Percentiles rank a stretch among this genome's conserved stretches.
Evolutionary conservation across 2,888 invertebrate species (phyloP).

Genomic region (Itoplectis maculator): DNA sequence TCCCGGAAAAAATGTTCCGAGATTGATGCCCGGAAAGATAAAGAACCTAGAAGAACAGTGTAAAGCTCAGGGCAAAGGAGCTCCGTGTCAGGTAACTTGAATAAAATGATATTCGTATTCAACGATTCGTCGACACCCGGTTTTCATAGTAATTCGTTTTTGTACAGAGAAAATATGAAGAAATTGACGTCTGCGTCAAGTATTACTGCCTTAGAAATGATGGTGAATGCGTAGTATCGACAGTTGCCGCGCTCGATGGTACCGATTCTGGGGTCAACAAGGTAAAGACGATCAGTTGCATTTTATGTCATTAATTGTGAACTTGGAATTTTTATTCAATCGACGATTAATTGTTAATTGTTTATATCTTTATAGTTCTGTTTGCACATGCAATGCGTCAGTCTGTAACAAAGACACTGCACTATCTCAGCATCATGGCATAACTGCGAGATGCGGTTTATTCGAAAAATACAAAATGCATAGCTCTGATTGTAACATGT

Average conservation of each 20-base stretch:
- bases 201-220: constrained; percentile 13
- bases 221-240: not conserved
- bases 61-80: not conserved
- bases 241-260: not conserved
- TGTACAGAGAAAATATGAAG: not conserved
- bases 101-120: too few species aligned
- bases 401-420: too few species aligned
- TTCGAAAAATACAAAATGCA: not conserved
- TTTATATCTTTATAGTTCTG: constrained; percentile 32
- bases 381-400: constrained; percentile 28
- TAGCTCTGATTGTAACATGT: not conserved
- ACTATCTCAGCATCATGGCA: not conserved
- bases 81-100: constrained; percentile 23
- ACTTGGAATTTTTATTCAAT: not conserved
- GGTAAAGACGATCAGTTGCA: not conserved
- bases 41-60: constrained; percentile 33
- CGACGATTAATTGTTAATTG: not conserved
- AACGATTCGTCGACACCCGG: not conserved
- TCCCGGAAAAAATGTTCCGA: constrained; percentile 9
- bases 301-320: not conserved
- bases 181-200: not conserved
- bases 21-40: constrained; percentile 44
- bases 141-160: not conserved
- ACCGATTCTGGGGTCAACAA: not conserved
- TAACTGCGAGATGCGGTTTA: not conserved